Base-by-base conservation (phyloP, 2,888 invertebrate species). In the Miltochrista miniata region DNA sequence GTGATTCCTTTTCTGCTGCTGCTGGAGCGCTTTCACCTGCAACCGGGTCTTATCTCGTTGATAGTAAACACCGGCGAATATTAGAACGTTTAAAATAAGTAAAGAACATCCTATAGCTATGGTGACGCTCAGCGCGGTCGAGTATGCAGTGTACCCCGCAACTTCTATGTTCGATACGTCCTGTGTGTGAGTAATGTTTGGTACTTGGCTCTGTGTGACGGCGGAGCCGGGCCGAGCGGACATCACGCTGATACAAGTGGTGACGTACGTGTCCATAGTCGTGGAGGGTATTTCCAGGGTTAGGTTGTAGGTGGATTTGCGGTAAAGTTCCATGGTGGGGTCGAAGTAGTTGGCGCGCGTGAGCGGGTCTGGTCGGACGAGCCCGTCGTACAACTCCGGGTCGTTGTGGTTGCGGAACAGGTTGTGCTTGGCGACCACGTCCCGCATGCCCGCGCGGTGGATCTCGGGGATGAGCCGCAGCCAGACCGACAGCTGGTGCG, bases 401-500 rank as follows among this genome's bases (percentile, higher is more conserved):
- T 98, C 97, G 77, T 97, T 96, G 90, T 97, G 96, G 92, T 97
- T 96, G 55, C 96, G 94, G 83, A 98, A 97, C 75, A 98, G 94
- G 93, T 98, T 98, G 91, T 98, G 97, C 70, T 96, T 93, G 31
- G 96, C 95, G 64, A 96, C 96, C 51, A 96, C 96, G 87, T 97
- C 97, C 81, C 96, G 96, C 96, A 97, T 97, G 45, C 97, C 97
- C 0, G 96, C 95, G 41, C 96, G 93, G 85, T 97, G 97, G 34
- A 97, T 93, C 87, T 98, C 98, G 7, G 98, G 98, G 69, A 99
- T 97, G 48, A 98, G 93, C 51, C 98, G 95, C 48, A 98, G 87
- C 98, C 98, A 99, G 62, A 98, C 97, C 54, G 98, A 98, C 61
- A 98, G 93, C 84, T 98, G 98, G 91, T 98, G 98, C n/a, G 98